Conservation (phyloP, 2,888 invertebrate species). For the Labia minor region DNA sequence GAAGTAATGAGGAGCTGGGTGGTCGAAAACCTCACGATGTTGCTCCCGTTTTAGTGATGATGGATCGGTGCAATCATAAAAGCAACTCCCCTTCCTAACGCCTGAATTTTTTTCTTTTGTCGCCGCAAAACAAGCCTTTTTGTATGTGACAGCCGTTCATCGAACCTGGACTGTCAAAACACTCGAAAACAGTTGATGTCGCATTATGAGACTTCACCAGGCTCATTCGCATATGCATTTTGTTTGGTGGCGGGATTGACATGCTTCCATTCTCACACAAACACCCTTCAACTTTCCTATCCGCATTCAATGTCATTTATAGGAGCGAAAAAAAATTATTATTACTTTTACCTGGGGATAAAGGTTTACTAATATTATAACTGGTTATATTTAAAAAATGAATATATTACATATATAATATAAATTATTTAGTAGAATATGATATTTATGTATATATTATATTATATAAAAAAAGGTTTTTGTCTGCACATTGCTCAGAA, state of each 20-base stretch:
- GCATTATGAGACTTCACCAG: constrained; percentile 1
- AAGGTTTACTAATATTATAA: no score
- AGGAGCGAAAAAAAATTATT: no score
- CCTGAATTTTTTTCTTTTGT: not conserved
- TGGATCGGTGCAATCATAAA: not conserved
- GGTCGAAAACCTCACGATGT: not conserved
- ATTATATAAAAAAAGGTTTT: no score
- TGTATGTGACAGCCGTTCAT: constrained; percentile 2
- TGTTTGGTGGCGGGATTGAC: not conserved
- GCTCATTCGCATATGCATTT: constrained; percentile 13
- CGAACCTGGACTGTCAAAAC: not conserved
- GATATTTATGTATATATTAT: no score
- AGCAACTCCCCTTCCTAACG: not conserved
- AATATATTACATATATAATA: no score
- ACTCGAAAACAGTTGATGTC: not conserved
- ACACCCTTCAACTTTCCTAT: not conserved
- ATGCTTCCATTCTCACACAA: not conserved
- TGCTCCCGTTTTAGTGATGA: not conserved
- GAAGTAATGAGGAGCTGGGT: not conserved
- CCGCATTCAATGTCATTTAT: no score
- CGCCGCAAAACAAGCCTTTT: not conserved
- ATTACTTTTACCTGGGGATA: no score
- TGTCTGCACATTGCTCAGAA: no score
- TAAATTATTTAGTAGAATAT: no score
- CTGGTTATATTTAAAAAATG: no score